phyloP scores from a whole-genome alignment of 2,888 invertebrate species.

The Parnassius apollo region DNA sequence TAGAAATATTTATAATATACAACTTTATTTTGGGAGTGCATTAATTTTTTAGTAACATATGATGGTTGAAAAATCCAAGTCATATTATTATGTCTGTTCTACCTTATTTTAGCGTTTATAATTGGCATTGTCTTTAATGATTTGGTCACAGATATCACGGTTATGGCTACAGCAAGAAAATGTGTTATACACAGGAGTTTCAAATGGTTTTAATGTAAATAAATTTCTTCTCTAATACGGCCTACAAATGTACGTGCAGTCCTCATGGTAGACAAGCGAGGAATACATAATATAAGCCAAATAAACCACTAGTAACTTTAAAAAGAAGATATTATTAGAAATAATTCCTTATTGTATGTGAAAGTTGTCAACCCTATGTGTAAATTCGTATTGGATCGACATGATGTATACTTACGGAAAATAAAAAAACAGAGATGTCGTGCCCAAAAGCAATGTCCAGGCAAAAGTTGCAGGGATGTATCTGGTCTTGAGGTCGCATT shows the following conservation, averaged over 20 bases:
- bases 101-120: neutral
- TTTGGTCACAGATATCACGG: constrained; percentile 15
- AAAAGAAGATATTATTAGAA: constrained; percentile 67
- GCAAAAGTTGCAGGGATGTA: constrained; percentile 99
- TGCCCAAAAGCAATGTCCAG: constrained; percentile 96
- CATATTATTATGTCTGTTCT: too few species aligned
- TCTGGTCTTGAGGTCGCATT: constrained; percentile 97
- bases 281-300: constrained; percentile 33
- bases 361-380: constrained; percentile 76
- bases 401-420: constrained; percentile 93
- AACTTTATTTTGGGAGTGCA: too few species aligned
- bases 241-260: constrained; percentile 3
- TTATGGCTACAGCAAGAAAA: constrained; percentile 6
- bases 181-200: constrained; percentile 16
- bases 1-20: too few species aligned
- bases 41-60: too few species aligned
- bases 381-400: constrained; percentile 60
- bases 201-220: constrained; percentile 27
- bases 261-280: neutral
- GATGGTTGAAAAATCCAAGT: too few species aligned
- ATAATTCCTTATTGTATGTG: constrained; percentile 67
- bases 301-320: constrained; percentile 47
- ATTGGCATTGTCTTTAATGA: constrained; percentile 17
- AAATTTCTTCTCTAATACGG: constrained; percentile 24
- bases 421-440: constrained; percentile 97